Percentiles rank a stretch among this genome's conserved stretches.
These are phyloP conservation scores for Araneus ventricosus DNA, from an alignment of 1,140 invertebrate species.

Conservation along the genomic window DNA sequence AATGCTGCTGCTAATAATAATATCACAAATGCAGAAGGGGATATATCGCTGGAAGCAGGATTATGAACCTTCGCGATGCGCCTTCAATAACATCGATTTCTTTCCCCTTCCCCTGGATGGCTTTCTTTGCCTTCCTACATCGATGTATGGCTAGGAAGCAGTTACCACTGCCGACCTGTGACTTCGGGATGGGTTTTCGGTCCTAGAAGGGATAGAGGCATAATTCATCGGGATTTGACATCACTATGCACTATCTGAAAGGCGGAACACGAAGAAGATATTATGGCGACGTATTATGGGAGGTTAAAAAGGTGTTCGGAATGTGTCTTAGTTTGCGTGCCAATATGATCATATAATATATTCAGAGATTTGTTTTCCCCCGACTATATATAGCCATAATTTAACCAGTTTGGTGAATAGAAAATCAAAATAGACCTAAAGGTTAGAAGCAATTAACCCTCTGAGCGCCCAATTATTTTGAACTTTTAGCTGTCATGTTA, in stretches of 20 bases:
- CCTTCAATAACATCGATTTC: slow-evolving; percentile 68
- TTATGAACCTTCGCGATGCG: slow-evolving; percentile 62
- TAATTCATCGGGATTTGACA: slow-evolving; percentile 5
- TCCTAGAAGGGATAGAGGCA: slow-evolving; percentile 4
- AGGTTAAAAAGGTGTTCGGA: background rate
- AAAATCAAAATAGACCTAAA: too few species aligned
- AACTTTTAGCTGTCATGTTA: too few species aligned
- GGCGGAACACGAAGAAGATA: background rate
- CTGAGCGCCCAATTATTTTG: too few species aligned
- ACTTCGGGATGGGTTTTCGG: slow-evolving; percentile 52
- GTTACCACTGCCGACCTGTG: slow-evolving; percentile 51
- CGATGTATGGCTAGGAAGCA: slow-evolving; percentile 5
- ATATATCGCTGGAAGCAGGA: slow-evolving; percentile 40
- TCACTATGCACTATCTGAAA: slow-evolving; percentile 11
- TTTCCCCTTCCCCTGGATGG: slow-evolving; percentile 4
- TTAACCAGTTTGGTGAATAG: too few species aligned
- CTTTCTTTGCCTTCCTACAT: slow-evolving; percentile 21
- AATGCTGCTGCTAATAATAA: slow-evolving; percentile 67
- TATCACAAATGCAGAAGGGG: slow-evolving; percentile 42
- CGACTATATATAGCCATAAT: too few species aligned
- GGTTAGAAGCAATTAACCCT: too few species aligned
- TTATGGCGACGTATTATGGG: background rate
- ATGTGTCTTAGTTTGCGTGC: too few species aligned
- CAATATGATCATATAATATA: too few species aligned
- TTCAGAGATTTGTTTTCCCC: too few species aligned